These are phyloP conservation scores for Aphodius sticticus DNA, from an alignment of 2,888 invertebrate species.

Conservation along the genomic window DNA sequence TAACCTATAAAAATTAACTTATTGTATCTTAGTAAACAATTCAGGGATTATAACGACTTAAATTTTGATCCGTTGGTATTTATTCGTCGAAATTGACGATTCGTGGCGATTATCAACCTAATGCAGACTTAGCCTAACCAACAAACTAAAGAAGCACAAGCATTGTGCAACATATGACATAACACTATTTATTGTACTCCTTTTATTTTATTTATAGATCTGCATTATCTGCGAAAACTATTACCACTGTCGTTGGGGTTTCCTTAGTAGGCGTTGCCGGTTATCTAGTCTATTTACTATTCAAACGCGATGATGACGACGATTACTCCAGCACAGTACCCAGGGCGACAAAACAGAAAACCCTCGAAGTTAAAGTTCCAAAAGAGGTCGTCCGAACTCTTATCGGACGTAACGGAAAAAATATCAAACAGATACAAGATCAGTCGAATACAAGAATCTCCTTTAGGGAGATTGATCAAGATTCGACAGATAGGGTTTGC, in stretches of 20 bases:
- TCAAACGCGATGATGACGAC: slow-evolving; percentile 70
- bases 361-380: slow-evolving; percentile 68
- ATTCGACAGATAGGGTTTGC: slow-evolving; percentile 70
- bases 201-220: neutral
- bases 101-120: neutral
- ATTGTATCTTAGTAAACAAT: neutral
- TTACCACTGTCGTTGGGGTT: slow-evolving; percentile 68
- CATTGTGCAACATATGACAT: neutral
- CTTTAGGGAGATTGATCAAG: slow-evolving; percentile 67
- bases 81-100: neutral
- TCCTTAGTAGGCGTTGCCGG: slow-evolving; percentile 75
- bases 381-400: slow-evolving; percentile 71
- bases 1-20: neutral
- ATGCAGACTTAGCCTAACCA: neutral
- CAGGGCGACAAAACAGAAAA: slow-evolving; percentile 57
- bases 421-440: slow-evolving; percentile 78
- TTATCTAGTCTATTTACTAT: slow-evolving; percentile 72
- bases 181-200: neutral
- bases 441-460: slow-evolving; percentile 72
- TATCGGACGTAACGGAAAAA: slow-evolving; percentile 79
- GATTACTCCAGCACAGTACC: slow-evolving; percentile 51
- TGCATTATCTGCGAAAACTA: slow-evolving; percentile 45
- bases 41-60: neutral
- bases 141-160: neutral
- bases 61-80: neutral